These are phyloP conservation scores for Euthynnus affinis DNA, from an alignment of 2,797 vertebrate species.

Conservation along the genomic window DNA sequence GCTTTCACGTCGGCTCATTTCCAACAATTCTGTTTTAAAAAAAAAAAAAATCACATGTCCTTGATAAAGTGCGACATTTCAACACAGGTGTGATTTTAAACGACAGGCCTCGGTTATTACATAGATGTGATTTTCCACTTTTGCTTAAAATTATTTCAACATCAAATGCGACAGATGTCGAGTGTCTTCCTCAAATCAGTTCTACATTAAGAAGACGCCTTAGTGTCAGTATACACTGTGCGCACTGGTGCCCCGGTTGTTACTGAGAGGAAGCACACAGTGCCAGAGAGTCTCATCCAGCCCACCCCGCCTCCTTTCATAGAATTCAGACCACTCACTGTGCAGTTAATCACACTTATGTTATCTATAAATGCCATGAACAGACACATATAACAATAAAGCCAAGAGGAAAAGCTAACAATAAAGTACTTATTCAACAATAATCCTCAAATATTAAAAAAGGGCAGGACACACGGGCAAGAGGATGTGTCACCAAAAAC, in stretches of 20 bases:
- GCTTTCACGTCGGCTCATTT: background rate
- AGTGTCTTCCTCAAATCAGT: background rate
- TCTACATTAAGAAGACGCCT: background rate
- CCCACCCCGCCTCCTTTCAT: background rate
- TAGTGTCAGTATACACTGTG: background rate
- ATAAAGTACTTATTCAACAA: background rate
- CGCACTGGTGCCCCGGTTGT: background rate
- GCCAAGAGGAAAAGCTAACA: background rate
- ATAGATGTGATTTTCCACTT: background rate
- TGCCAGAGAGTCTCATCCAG: background rate
- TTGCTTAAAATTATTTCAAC: background rate
- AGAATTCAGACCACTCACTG: background rate
- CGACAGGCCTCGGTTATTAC: background rate
- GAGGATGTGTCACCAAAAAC: conserved; percentile 20
- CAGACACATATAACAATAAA: background rate
- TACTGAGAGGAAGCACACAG: no score
- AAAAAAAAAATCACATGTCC: no score
- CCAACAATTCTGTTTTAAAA: background rate
- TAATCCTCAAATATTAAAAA: conserved; percentile 24
- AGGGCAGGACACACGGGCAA: background rate
- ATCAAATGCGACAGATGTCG: background rate
- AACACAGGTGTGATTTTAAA: background rate
- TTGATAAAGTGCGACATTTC: background rate
- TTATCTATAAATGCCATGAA: background rate
- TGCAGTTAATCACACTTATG: conserved; percentile 7